Conservation (phyloP, 2,113 vertebrate genomes). For the Carassius auratus region DNA sequence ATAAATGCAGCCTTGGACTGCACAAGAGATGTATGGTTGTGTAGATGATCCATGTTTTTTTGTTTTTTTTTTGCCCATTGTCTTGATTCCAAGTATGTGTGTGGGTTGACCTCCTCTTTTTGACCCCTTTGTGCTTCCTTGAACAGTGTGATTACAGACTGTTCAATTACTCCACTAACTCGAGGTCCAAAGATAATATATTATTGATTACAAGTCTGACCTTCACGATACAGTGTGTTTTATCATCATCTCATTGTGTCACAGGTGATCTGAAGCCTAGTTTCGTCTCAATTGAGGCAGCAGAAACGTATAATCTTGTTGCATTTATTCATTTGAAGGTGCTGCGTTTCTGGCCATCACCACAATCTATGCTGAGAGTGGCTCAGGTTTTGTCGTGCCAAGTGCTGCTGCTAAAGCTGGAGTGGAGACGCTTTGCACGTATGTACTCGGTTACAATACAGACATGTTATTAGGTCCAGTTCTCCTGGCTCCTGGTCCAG, state of each 20-base stretch:
- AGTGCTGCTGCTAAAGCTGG: conserved; percentile 94
- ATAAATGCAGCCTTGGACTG: neutral
- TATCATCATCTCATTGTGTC: too few relatives aligned
- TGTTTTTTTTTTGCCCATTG: neutral
- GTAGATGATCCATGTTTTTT: neutral
- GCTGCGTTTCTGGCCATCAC: conserved; percentile 92
- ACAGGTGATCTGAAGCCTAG: neutral
- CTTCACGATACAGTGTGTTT: neutral
- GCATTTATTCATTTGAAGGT: conserved; percentile 70
- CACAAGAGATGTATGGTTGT: neutral
- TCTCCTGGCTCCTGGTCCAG: too few relatives aligned
- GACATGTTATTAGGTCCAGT: neutral
- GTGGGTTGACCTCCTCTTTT: conserved; percentile 30
- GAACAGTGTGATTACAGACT: conserved; percentile 3
- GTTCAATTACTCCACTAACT: conserved; percentile 13
- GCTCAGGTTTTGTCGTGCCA: conserved; percentile 91
- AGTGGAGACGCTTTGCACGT: conserved; percentile 92
- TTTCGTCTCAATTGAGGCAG: neutral
- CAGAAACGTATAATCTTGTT: neutral
- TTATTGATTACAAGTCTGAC: conserved; percentile 7
- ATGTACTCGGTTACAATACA: conserved; percentile 56
- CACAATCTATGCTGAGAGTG: conserved; percentile 89
- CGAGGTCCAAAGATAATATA: conserved; percentile 6
- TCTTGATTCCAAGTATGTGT: neutral
- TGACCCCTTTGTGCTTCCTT: conserved; percentile 19